These are phyloP conservation scores for Porphyrio hochstetteri DNA, from an alignment of 2,113 vertebrate species.

Conservation along the genomic window DNA sequence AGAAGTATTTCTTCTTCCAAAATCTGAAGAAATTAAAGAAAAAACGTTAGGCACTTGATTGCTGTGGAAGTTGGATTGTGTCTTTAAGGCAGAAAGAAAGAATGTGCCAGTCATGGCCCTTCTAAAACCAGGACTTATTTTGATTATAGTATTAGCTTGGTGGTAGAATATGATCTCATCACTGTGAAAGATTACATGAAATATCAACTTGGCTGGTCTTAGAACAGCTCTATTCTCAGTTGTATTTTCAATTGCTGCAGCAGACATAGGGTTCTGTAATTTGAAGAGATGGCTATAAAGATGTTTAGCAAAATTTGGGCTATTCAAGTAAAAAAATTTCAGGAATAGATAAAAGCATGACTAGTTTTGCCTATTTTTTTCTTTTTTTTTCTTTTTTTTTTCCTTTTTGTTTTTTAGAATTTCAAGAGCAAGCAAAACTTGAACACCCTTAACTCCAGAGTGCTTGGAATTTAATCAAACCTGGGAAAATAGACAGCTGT, in stretches of 20 bases:
- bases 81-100: slow-evolving; percentile 16
- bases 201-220: slow-evolving; percentile 65
- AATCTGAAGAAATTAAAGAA: background rate
- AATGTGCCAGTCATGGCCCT: slow-evolving; percentile 23
- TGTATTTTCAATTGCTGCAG: slow-evolving; percentile 57
- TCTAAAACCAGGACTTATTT: slow-evolving; percentile 50
- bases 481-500: background rate
- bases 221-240: slow-evolving; percentile 52
- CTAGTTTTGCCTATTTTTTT: background rate
- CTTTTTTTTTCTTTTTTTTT: background rate
- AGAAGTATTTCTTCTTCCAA: background rate
- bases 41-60: background rate
- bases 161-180: slow-evolving; percentile 69
- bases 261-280: slow-evolving; percentile 52
- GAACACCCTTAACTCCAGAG: background rate
- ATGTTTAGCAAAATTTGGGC: slow-evolving; percentile 49
- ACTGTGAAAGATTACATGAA: slow-evolving; percentile 69
- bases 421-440: background rate
- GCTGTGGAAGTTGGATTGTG: background rate
- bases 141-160: slow-evolving; percentile 57
- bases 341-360: background rate
- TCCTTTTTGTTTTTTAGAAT: background rate
- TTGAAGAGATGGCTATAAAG: slow-evolving; percentile 55
- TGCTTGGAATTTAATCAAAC: background rate
- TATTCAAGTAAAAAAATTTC: background rate